These are phyloP conservation scores for Danionella cerebrum DNA, from an alignment of 2,113 vertebrate species.

Conservation along the genomic window DNA sequence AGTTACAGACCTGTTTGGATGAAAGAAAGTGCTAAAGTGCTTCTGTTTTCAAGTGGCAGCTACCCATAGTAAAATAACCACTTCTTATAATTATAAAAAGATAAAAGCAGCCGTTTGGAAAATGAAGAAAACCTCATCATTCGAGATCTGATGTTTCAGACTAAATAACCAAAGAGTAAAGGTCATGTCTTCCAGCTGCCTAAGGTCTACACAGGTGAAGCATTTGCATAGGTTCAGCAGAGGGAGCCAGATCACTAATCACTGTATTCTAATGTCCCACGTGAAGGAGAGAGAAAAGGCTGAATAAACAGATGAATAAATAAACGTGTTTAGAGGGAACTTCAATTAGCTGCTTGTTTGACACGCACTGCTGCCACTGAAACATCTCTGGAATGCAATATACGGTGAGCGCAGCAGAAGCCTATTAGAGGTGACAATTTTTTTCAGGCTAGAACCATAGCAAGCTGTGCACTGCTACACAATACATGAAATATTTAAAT, in stretches of 20 bases:
- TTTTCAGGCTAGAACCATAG: not conserved
- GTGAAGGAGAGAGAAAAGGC: not conserved
- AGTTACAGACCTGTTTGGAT: too few species aligned
- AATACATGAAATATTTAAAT: conserved; percentile 2
- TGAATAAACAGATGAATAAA: conserved; percentile 23
- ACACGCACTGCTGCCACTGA: not conserved
- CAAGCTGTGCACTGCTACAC: conserved; percentile 6
- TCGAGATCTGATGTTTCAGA: not conserved
- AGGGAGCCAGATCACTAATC: conserved; percentile 28
- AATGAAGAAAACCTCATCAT: not conserved
- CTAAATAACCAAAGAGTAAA: not conserved
- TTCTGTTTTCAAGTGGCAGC: too few species aligned
- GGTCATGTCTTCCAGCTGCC: not conserved
- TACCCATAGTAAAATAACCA: too few species aligned
- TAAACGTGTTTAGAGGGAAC: not conserved
- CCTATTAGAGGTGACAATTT: conserved; percentile 3
- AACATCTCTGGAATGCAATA: conserved; percentile 10
- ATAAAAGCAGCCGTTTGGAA: too few species aligned
- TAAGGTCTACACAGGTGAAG: conserved; percentile 10
- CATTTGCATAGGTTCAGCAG: conserved; percentile 31
- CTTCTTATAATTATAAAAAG: too few species aligned
- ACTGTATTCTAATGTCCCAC: not conserved
- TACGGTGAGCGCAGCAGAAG: not conserved
- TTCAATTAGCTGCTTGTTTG: conserved; percentile 21
- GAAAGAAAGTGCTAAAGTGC: too few species aligned